Conservation (phyloP, 2,113 vertebrate genomes). For the Acanthisitta chloris region DNA sequence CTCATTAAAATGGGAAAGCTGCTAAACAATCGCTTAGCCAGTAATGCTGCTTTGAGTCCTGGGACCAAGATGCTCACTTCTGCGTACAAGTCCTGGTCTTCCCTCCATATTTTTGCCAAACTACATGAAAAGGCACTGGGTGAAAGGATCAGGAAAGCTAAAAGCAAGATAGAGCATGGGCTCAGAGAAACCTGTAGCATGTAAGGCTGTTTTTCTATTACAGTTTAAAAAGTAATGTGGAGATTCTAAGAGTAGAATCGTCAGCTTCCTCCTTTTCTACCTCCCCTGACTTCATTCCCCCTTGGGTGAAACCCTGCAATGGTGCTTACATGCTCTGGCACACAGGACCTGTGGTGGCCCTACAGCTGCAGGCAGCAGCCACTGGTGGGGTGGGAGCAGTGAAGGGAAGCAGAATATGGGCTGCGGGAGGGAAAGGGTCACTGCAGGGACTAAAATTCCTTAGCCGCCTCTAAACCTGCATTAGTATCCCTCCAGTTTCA, state of each 20-base stretch:
- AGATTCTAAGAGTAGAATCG: neutral
- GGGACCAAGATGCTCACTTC: neutral
- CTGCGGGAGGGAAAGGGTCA: neutral
- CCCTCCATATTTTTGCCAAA: neutral
- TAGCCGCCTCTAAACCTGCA: neutral
- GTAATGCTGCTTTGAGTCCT: neutral
- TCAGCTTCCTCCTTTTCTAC: neutral
- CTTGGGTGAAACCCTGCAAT: neutral
- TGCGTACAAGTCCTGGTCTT: neutral
- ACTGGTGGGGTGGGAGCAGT: rapidly evolving
- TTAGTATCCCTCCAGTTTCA: neutral
- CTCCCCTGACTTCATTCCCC: neutral
- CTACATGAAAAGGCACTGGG: neutral
- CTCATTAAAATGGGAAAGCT: neutral
- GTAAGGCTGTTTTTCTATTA: neutral
- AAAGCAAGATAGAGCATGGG: neutral
- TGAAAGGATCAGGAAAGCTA: neutral
- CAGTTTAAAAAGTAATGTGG: neutral
- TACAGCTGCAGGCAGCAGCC: rapidly evolving
- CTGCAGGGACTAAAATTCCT: neutral
- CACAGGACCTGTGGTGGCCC: neutral
- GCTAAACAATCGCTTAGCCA: neutral
- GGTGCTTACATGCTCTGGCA: neutral
- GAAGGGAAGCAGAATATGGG: neutral
- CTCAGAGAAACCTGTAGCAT: neutral